Percentiles rank a stretch among this genome's conserved stretches.
Evolutionary conservation across 2,797 vertebrate genomes (phyloP).

Genomic region (Pangasius macronema): DNA sequence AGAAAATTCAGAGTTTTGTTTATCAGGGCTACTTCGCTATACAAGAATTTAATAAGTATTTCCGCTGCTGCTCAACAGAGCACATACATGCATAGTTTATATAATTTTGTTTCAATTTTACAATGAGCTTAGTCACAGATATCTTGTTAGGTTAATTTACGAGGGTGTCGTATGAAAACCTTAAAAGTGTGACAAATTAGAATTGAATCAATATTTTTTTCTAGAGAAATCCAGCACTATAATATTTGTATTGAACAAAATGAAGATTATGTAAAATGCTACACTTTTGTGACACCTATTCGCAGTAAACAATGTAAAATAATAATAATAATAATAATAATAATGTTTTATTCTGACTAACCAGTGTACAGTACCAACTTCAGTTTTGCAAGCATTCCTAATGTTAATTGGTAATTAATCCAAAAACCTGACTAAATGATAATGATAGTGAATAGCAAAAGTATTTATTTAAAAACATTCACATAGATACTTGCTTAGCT

Average conservation of each 20-base stretch:
- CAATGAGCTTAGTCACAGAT: not conserved
- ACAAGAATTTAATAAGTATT: too few species aligned
- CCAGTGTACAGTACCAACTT: not conserved
- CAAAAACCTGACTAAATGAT: not conserved
- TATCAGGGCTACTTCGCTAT: too few species aligned
- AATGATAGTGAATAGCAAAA: not conserved
- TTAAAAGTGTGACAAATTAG: not conserved
- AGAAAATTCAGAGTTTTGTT: too few species aligned
- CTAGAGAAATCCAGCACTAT: not conserved
- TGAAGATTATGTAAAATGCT: too few species aligned
- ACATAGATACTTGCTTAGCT: not conserved
- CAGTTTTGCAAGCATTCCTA: not conserved
- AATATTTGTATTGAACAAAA: not conserved
- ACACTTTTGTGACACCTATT: too few species aligned
- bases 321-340: too few species aligned
- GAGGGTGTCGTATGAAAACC: not conserved
- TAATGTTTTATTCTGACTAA: not conserved
- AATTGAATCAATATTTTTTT: not conserved
- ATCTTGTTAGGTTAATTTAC: not conserved
- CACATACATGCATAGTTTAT: too few species aligned
- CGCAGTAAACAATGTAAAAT: too few species aligned
- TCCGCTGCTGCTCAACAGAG: too few species aligned
- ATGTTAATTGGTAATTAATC: not conserved
- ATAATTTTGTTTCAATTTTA: too few species aligned
- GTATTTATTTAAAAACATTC: not conserved